Evolutionary conservation across 2,113 vertebrate genomes (phyloP), one percentile per base, ranked within the genome.

Genomic region (Cephalopterus ornatus): DNA sequence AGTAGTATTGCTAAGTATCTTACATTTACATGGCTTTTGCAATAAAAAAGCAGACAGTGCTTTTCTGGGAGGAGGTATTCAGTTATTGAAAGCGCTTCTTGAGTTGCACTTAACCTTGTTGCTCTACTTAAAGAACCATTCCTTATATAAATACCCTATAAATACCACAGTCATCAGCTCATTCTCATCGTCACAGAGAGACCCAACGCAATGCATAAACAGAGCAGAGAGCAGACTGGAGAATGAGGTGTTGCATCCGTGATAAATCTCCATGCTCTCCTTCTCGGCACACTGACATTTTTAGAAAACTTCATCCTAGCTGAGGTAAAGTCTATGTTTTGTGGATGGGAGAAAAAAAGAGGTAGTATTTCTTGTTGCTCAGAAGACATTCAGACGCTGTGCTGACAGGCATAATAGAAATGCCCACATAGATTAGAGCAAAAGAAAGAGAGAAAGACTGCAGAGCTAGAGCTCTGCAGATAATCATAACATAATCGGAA

Each of bases 381-480:
- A 72, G 82, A 86, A 86, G 79, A 61, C 72, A 53, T 42, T 89
- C 76, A 70, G 88, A 61, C 3, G 2, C 35, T 86, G 30, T 61
- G 65, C 65, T 95, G 88, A 92, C 88, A 95, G 72, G 44, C 39
- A 49, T 67, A 86, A 78, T 92, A 72, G 79, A 91, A 96, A 86
- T 96, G 93, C 92, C 85, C 27, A 68, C 88, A 92, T 20, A 90
- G 78, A 97, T 96, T 82, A 94, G 37, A 84, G 49, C 7, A 46
- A 81, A 65, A 81, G 83, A 67, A 93, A 77, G 52, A 85, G 23
- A 82, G 87, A 85, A 52, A 72, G 32, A 89, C 83, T 71, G 82
- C 92, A 96, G 93, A 93, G 35, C 53, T 46, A 4, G 8, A 81
- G 75, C 78, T 93, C 90, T 94, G 85, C 72, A 77, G 75, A 88